Evolutionary conservation across 2,113 vertebrate genomes (phyloP).

Genomic region (Siniperca knerii): DNA sequence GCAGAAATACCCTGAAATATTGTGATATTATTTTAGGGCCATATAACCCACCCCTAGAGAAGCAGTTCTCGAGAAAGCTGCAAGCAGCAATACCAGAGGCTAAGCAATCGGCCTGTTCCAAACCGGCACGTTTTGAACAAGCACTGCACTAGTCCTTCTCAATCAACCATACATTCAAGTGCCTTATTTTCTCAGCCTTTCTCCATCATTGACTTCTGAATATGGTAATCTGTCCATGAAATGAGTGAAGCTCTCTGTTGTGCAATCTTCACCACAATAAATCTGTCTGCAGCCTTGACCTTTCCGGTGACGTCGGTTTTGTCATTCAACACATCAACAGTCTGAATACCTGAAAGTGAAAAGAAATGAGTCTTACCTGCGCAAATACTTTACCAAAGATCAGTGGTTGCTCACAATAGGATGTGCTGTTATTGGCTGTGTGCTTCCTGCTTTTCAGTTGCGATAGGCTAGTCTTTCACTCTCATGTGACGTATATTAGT

Average conservation of each 20-base stretch:
- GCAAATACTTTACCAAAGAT: constrained; percentile 43
- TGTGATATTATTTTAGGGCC: too few species aligned
- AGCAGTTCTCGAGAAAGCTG: too few species aligned
- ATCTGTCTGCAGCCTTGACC: constrained; percentile 55
- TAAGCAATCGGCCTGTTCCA: too few species aligned
- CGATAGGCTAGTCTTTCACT: constrained; percentile 29
- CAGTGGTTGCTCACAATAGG: constrained; percentile 34
- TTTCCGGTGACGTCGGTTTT: constrained; percentile 44
- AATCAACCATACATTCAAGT: neutral
- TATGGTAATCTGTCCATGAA: neutral
- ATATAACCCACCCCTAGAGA: too few species aligned
- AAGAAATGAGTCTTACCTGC: constrained; percentile 59
- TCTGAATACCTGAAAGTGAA: constrained; percentile 42
- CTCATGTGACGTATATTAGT: constrained; percentile 34
- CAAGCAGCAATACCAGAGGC: too few species aligned
- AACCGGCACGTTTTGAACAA: too few species aligned
- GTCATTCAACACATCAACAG: constrained; percentile 26
- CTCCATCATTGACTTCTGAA: constrained; percentile 8
- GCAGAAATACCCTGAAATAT: too few species aligned
- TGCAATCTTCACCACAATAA: constrained; percentile 37
- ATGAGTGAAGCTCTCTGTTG: constrained; percentile 18
- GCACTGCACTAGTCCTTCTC: neutral
- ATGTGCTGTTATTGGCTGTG: constrained; percentile 39
- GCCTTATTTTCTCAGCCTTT: constrained; percentile 2
- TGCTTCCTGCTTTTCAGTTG: neutral